Percentiles rank a stretch among this genome's conserved stretches.
Evolutionary conservation across 1,140 invertebrate species (phyloP).

Genomic region (Helicorthomorpha holstii): DNA sequence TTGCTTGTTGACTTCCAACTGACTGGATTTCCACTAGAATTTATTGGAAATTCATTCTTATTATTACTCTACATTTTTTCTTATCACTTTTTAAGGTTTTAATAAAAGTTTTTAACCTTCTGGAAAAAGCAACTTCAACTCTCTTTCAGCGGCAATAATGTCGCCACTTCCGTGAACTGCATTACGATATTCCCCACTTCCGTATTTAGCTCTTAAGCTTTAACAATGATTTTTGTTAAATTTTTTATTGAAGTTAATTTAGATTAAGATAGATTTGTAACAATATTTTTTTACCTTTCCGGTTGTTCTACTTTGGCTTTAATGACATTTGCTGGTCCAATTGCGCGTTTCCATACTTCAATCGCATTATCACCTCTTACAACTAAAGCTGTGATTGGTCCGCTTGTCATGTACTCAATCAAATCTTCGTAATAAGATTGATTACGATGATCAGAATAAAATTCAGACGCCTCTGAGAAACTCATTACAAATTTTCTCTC

Average conservation of each 20-base stretch:
- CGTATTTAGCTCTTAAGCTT: conserved; percentile 50
- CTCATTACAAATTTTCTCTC: conserved; percentile 47
- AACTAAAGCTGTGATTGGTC: conserved; percentile 47
- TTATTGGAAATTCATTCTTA: neutral
- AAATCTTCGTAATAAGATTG: conserved; percentile 49
- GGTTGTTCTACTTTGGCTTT: conserved; percentile 51
- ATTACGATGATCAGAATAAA: conserved; percentile 54
- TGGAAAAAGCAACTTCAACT: conserved; percentile 80
- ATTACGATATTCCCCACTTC: conserved; percentile 47
- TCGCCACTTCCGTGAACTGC: conserved; percentile 66
- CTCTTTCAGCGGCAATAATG: conserved; percentile 46
- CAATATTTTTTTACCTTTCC: conserved; percentile 23
- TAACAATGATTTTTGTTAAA: neutral
- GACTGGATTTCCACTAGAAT: neutral
- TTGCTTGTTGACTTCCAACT: conserved; percentile 20
- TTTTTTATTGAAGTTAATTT: neutral
- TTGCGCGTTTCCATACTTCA: conserved; percentile 45
- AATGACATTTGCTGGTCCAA: conserved; percentile 43
- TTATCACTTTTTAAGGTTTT: too few relatives aligned
- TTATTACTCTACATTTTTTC: neutral
- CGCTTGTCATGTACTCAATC: conserved; percentile 55
- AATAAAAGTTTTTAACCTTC: conserved; percentile 37
- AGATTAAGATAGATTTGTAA: neutral
- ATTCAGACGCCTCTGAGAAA: conserved; percentile 61
- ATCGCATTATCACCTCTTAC: conserved; percentile 45